Conservation (phyloP, 1,140 invertebrate genomes). For the Calephelis nemesis region DNA sequence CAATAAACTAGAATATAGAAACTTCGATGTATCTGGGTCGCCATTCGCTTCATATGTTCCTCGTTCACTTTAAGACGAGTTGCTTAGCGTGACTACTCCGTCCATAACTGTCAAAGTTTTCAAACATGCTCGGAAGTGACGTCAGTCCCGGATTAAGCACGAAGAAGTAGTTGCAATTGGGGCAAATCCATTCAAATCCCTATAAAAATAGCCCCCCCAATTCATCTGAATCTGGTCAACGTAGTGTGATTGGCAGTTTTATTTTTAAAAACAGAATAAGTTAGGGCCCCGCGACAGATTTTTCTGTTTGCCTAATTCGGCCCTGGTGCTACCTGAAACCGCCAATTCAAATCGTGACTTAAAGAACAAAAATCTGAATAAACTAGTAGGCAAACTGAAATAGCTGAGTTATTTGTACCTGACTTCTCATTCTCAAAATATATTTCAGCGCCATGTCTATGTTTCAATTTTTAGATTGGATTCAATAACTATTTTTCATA, state of each 20-base stretch:
- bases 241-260: too few relatives aligned
- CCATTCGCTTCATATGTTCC: conserved; percentile 1
- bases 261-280: too few relatives aligned
- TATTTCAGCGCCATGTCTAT: not conserved
- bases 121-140: not conserved
- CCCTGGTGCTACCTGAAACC: not conserved
- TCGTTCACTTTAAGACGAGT: conserved; percentile 11
- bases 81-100: conserved; percentile 9
- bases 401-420: not conserved
- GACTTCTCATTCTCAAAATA: not conserved
- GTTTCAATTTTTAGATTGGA: too few relatives aligned
- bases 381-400: not conserved
- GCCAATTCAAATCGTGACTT: not conserved
- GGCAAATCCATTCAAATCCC: too few relatives aligned
- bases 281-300: too few relatives aligned
- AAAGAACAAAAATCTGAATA: not conserved
- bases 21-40: conserved; percentile 7
- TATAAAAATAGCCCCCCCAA: too few relatives aligned
- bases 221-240: too few relatives aligned
- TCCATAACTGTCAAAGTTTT: conserved; percentile 10
- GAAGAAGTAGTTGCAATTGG: too few relatives aligned
- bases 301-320: too few relatives aligned
- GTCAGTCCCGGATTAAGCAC: too few relatives aligned
- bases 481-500: too few relatives aligned
- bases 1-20: conserved; percentile 1